phyloP scores from a whole-genome alignment of 2,797 vertebrate species.

The Huso huso region DNA sequence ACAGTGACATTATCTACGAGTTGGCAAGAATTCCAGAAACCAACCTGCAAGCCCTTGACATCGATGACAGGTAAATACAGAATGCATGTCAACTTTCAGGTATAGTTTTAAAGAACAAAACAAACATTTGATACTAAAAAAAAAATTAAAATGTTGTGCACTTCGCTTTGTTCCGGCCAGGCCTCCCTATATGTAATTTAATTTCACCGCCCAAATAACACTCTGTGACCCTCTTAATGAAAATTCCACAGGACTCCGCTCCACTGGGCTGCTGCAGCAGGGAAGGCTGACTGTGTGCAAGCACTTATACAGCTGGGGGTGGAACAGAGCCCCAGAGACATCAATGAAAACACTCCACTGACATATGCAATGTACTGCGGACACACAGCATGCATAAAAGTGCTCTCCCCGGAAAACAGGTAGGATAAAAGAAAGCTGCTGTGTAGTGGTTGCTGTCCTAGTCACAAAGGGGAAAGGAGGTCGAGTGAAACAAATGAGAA shows the following conservation, averaged over 20 bases:
- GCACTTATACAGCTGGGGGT: slow-evolving; percentile 66
- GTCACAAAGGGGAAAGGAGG: background rate
- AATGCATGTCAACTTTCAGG: no score
- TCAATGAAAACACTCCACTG: slow-evolving; percentile 76
- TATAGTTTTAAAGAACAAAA: no score
- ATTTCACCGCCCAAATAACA: no score
- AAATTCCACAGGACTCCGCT: slow-evolving; percentile 62
- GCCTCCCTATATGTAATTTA: no score
- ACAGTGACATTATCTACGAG: slow-evolving; percentile 71
- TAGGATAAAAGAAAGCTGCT: slow-evolving; percentile 26
- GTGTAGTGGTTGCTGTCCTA: background rate
- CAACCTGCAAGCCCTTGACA: slow-evolving; percentile 76
- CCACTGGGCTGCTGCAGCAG: slow-evolving; percentile 85
- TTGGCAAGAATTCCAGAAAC: slow-evolving; percentile 70
- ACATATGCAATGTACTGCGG: slow-evolving; percentile 74
- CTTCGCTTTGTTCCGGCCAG: no score
- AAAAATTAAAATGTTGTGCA: no score
- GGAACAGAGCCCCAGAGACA: slow-evolving; percentile 66
- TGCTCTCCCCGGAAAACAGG: slow-evolving; percentile 69
- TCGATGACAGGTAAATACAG: slow-evolving; percentile 69
- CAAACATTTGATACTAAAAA: no score
- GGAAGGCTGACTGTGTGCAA: slow-evolving; percentile 72
- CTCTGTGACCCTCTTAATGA: no score
- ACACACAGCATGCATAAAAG: slow-evolving; percentile 63
- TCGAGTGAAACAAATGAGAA: no score